A percentile compares a stretch with the other conserved stretches of the same genome.
These are phyloP conservation scores for Procambarus clarkii DNA, from an alignment of 1,140 invertebrate species.

Conservation along the genomic window DNA sequence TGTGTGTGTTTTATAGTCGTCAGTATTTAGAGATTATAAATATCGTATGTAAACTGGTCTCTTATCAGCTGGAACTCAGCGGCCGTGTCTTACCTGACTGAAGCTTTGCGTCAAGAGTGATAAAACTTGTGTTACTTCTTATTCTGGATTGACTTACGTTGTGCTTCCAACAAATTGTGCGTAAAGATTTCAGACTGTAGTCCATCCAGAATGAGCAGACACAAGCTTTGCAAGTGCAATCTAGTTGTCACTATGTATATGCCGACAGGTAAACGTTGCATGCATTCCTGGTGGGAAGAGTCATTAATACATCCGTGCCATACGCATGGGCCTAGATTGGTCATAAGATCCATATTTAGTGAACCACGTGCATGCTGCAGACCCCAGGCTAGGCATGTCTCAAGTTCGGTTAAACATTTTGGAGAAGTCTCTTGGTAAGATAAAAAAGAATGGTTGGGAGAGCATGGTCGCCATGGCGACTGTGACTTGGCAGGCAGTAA, in stretches of 20 bases:
- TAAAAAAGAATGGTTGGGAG: constrained; percentile 22
- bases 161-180: too few species aligned
- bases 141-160: background rate
- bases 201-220: constrained; percentile 7
- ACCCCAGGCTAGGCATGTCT: constrained; percentile 58
- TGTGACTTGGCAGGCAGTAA: constrained; percentile 32
- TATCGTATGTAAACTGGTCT: background rate
- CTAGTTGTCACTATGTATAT: constrained; percentile 67
- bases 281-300: constrained; percentile 27
- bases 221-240: constrained; percentile 60
- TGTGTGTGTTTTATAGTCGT: too few species aligned
- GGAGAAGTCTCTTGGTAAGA: constrained; percentile 62
- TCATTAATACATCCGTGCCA: background rate
- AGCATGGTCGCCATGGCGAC: constrained; percentile 38
- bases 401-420: constrained; percentile 55
- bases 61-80: background rate
- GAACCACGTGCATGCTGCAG: constrained; percentile 38
- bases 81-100: background rate
- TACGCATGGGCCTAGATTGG: constrained; percentile 54
- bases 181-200: background rate
- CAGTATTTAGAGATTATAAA: background rate
- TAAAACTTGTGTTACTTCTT: constrained; percentile 20
- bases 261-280: constrained; percentile 57
- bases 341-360: constrained; percentile 47
- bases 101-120: constrained; percentile 46